Base-by-base conservation (phyloP, 2,888 invertebrate genomes). In the Tetanocera ferruginea region DNA sequence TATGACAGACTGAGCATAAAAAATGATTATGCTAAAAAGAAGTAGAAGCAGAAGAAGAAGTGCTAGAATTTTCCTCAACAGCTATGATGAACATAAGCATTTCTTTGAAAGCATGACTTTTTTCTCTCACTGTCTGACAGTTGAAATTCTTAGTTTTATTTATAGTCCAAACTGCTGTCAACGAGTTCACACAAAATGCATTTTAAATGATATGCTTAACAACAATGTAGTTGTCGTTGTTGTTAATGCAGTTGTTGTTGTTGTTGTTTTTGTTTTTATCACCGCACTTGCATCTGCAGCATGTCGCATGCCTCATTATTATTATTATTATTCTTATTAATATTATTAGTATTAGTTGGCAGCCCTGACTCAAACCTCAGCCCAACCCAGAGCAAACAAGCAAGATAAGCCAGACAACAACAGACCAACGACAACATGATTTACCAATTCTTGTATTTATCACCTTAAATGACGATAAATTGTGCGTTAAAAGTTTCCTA, bases 381-480 rank as follows among this genome's bases (percentile, higher is more conserved):
- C 55, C 55, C 55, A 55, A 55, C 55, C 55, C 55, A 31, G 17
- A 4, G 64, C 17, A 25, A 43, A 11, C 51, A 43, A 43, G 43
- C 43, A 11, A 43, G 43, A 11, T 28, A 60, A 60, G 28, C 60
- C 25, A 17, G 60, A 60, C 60, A 60, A 60, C 60, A 60, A 9
- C 37, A 25, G 19, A 5, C 34, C 37, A 66, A 19, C 23, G 19
- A 43, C 11, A 34, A 17, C 31, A 14, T 6, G 31, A 43, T 28
- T 49, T 73, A 49, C 62, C 73, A 62, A 62, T 71, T 77, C 72
- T 64, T 76, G 76, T 73, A 62, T 76, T 80, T 78, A 70, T 80
- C 84, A 84, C 83, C 83, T 82, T 87, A 87, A 87, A 88, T 86
- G 87, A 84, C 83, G 86, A 87, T 87, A 88, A 88, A 87, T 87